Evolutionary conservation across 2,797 vertebrate genomes (phyloP), one percentile per base, ranked within the genome.

Genomic region (Acomys russatus): DNA sequence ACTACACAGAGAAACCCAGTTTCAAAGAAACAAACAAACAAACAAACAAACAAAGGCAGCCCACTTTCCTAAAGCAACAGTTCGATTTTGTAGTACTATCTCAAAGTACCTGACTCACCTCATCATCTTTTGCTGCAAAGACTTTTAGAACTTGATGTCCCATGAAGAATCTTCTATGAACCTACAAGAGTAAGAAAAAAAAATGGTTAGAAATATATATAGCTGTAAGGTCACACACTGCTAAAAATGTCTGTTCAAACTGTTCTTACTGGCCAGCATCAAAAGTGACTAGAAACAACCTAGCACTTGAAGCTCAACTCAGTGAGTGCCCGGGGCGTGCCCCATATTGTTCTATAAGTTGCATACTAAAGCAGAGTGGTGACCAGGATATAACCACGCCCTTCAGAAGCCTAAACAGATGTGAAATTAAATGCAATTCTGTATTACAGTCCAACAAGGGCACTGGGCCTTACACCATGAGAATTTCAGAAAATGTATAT

Each of bases 121-220:
- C 98, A 97, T 99, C 99, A 96, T 98, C 99, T 97, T 98, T 99
- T 0, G 98, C 96, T 92, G 99, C 97, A 98, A 99, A 99, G n/a
- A 99, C 98, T 98, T 99, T 99, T 90, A 99, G 59, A 96, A 99
- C 98, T 96, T 99, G 99, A 93, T 70, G 98, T 88, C 99, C 99
- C 99, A 99, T 99, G 92, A 99, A 99, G 54, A 98, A 99, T 97
- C 99, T 99, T 54, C 98, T 99, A 73, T 92, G 98, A 88, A 99
- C 96, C 99, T 99, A 98, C 6, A 98, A 35, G 94, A 92, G n/a
- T 18, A 97, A 85, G 64, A n/a, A 1, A 94, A 79, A 96, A 97
- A 92, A 73, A 92, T 93, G 94, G 85, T 80, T 77, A 93, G 51
- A 28, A 20, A 79, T 44, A 95, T 10, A 23, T 7, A 63, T 33